Evolutionary conservation across 2,113 vertebrate species (phyloP), one percentile per base, ranked within the genome.

Genomic region (Amazona vittata): DNA sequence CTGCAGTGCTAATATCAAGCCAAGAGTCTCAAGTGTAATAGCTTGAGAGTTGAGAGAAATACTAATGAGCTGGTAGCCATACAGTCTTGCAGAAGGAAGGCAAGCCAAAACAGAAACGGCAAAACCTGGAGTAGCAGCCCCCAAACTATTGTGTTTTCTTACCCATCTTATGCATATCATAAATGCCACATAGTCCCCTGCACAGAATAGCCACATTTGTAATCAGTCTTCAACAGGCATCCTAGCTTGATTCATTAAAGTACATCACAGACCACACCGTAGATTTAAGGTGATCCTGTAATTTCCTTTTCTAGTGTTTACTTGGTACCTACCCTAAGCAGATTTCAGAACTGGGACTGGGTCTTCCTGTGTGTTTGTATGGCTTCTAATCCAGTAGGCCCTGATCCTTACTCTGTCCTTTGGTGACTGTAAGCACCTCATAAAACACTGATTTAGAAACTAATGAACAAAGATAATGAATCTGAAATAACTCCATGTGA

Each of bases 1-100:
- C 69, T 86, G 87, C 86, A 75, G 4, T 77, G 79, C 62, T 96
- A 74, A 49, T 70, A 64, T n/a, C 78, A 81, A 93, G 37, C 52
- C 39, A 59, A 8, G n/a, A 46, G 10, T 60, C 52, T 67, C n/a
- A 37, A 79, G 19, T 79, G 65, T 50, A 69, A 29, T 60, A 29
- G 15, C n/a, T 46, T 26, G 26, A 41, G 19, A 57, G 47, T 1
- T 87, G 73, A 68, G 49, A 84, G 43, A 68, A 68, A 46, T 64
- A 31, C 50, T 68, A 65, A 89, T 60, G 70, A 82, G 47, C 29
- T 44, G 52, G 4, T 35, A 74, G 29, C 14, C 37, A 20, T 39
- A n/a, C 11, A 39, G 26, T 41, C 73, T 7, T 47, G 67, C 35
- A 57, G 64, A 68, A 83, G 20, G 33, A 63, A 67, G 17, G 60